phyloP scores from a whole-genome alignment of 2,888 invertebrate species.

The Ganaspis brasiliensis region DNA sequence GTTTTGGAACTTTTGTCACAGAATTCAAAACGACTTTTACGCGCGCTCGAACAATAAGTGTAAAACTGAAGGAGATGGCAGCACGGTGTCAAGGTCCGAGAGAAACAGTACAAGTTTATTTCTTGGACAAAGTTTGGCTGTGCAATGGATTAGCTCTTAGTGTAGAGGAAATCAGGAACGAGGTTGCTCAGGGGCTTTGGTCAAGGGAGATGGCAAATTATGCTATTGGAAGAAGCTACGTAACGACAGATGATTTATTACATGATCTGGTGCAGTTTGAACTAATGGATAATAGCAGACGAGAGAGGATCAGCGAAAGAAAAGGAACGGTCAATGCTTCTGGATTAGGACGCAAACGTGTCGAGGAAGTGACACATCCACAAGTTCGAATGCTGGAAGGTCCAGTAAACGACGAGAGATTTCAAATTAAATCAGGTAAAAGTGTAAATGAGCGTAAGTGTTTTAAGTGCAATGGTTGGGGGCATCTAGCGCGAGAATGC shows the following conservation, averaged over 20 bases:
- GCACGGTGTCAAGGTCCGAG: neutral
- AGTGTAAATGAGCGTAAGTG: constrained; percentile 1
- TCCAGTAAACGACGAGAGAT: neutral
- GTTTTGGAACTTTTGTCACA: neutral
- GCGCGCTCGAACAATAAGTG: neutral
- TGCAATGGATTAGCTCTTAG: neutral
- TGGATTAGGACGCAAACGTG: neutral
- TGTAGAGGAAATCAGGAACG: neutral
- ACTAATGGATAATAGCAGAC: neutral
- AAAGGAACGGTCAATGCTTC: neutral
- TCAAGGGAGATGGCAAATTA: neutral
- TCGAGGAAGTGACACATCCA: neutral
- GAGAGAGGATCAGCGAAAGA: neutral
- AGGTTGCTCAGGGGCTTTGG: constrained; percentile 1
- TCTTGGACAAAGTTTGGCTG: constrained; percentile 37
- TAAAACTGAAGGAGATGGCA: constrained; percentile 19
- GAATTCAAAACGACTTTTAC: constrained; percentile 2
- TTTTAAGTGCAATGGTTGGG: constrained; percentile 35
- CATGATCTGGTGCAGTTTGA: neutral
- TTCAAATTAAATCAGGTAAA: neutral
- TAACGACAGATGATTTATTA: constrained; percentile 1
- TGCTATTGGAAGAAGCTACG: neutral
- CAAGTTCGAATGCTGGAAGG: neutral
- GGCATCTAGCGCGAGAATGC: constrained; percentile 31
- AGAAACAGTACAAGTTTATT: constrained; percentile 36